Conservation (phyloP, 2,113 vertebrate species). For the Macaca nemestrina region DNA sequence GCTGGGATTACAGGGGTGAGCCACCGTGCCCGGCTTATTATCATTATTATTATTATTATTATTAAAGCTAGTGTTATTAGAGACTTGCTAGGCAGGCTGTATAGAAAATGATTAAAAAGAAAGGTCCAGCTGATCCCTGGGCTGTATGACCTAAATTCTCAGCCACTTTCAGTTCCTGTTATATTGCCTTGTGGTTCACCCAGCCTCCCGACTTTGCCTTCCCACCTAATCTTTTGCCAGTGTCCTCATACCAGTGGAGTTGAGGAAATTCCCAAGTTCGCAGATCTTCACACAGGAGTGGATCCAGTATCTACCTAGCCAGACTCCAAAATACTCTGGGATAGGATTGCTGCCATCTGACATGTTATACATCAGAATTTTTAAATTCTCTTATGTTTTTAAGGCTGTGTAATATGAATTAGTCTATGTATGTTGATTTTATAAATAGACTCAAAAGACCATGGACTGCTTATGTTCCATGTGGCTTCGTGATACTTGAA, state of each 20-base stretch:
- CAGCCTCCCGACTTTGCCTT: background rate
- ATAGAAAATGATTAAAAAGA: background rate
- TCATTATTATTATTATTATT: background rate
- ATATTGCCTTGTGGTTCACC: background rate
- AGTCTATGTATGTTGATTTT: background rate
- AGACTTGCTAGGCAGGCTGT: background rate
- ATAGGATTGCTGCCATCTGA: background rate
- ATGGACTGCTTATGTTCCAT: background rate
- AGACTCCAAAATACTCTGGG: background rate
- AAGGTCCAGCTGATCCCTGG: background rate
- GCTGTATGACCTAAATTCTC: background rate
- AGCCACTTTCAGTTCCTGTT: background rate
- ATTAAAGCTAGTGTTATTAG: background rate
- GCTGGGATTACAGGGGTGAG: too few species aligned
- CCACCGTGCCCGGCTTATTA: too few species aligned
- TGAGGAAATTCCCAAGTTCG: background rate
- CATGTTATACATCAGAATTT: background rate
- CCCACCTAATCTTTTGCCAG: background rate
- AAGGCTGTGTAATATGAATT: background rate
- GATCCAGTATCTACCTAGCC: background rate
- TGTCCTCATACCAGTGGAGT: background rate
- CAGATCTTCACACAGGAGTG: background rate
- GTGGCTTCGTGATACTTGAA: background rate
- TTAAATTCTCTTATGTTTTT: background rate
- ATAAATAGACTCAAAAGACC: background rate